A percentile compares a stretch with the other conserved stretches of the same genome.
Conservation (phyloP, 1,140 invertebrate genomes). For the Drosophila rufa region DNA sequence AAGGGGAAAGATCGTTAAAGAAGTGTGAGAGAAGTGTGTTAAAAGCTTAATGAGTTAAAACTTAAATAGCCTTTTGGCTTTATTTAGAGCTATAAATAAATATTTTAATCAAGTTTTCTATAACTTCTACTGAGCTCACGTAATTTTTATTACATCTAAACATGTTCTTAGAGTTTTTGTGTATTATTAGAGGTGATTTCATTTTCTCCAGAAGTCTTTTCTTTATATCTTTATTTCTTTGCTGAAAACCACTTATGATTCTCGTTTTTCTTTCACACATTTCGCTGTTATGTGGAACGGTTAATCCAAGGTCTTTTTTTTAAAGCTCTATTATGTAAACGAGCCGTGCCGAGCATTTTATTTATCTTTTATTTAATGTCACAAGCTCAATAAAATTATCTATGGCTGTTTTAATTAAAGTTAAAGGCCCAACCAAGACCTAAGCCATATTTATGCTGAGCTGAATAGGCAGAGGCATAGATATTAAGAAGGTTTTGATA, state of each 20-base stretch:
- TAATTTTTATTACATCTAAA: neutral
- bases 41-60: constrained; percentile 19
- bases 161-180: neutral
- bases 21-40: constrained; percentile 40
- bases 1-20: constrained; percentile 11
- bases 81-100: constrained; percentile 5
- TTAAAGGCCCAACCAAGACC: constrained; percentile 15
- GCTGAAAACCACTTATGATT: constrained; percentile 5
- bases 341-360: constrained; percentile 19
- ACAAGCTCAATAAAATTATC: constrained; percentile 50
- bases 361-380: constrained; percentile 37
- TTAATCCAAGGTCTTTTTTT: constrained; percentile 26
- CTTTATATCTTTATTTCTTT: constrained; percentile 7
- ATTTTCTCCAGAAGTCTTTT: constrained; percentile 1
- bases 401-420: constrained; percentile 49
- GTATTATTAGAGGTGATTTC: constrained; percentile 28
- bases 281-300: constrained; percentile 37
- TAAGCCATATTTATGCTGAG: constrained; percentile 30
- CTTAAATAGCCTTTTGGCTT: neutral
- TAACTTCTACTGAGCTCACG: neutral
- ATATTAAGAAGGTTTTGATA: neutral
- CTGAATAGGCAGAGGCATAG: constrained; percentile 18
- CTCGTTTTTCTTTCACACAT: constrained; percentile 35
- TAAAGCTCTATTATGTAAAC: constrained; percentile 45
- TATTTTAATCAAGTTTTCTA: constrained; percentile 5